Percentiles rank a stretch among this genome's conserved stretches.
These are phyloP conservation scores for Eupeodes corollae DNA, from an alignment of 1,140 invertebrate species.

Conservation along the genomic window DNA sequence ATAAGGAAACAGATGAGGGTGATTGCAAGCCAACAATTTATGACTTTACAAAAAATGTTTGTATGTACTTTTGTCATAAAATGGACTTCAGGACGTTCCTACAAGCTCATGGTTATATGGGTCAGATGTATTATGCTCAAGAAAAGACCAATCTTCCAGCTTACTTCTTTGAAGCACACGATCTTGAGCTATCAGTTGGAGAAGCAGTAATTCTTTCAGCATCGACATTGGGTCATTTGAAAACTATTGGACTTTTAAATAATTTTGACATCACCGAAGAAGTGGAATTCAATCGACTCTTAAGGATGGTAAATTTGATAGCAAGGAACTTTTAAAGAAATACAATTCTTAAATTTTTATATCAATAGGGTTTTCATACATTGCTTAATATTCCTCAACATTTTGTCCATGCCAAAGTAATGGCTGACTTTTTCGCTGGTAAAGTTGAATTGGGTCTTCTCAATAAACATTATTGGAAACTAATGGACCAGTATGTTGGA, in stretches of 20 bases:
- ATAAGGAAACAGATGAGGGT: slow-evolving; percentile 25
- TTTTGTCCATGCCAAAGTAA: slow-evolving; percentile 31
- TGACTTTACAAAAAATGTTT: slow-evolving; percentile 24
- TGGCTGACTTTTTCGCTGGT: slow-evolving; percentile 25
- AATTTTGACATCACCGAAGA: slow-evolving; percentile 16
- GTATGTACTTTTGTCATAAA: slow-evolving; percentile 32
- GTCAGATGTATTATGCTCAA: slow-evolving; percentile 59
- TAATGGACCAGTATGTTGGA: slow-evolving; percentile 46
- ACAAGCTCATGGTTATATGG: slow-evolving; percentile 63
- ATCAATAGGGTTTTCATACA: slow-evolving; percentile 25
- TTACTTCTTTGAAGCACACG: slow-evolving; percentile 42
- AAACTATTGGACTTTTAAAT: slow-evolving; percentile 18
- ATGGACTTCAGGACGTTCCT: slow-evolving; percentile 32
- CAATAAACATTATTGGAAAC: slow-evolving; percentile 48
- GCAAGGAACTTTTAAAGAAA: too few relatives aligned
- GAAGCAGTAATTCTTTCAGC: slow-evolving; percentile 55
- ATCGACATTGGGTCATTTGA: slow-evolving; percentile 45
- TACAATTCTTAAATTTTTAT: background rate
- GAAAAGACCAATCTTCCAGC: slow-evolving; percentile 51
- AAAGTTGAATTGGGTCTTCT: slow-evolving; percentile 37
- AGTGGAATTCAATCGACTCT: slow-evolving; percentile 38
- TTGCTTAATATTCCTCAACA: slow-evolving; percentile 26
- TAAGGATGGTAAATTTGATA: slow-evolving; percentile 36
- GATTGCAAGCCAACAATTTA: slow-evolving; percentile 29
- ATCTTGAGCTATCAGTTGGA: slow-evolving; percentile 58